These are phyloP conservation scores for Tetragnatha versicolor DNA, from an alignment of 1,140 invertebrate genomes.

Conservation along the genomic window DNA sequence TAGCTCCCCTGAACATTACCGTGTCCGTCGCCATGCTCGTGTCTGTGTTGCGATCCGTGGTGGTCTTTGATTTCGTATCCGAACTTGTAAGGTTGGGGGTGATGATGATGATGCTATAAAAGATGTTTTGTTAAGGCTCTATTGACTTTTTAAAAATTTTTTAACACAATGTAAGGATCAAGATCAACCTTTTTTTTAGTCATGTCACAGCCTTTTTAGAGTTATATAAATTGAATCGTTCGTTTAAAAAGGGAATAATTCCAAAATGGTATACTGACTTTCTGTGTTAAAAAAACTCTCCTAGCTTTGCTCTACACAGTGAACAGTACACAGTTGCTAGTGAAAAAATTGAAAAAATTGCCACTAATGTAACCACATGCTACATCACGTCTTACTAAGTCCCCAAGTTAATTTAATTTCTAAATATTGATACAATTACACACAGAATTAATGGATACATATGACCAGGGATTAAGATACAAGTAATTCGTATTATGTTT, in stretches of 20 bases:
- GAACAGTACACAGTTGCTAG: too few relatives aligned
- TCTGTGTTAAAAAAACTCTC: too few relatives aligned
- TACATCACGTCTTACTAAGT: too few relatives aligned
- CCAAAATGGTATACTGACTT: too few relatives aligned
- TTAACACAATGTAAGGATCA: background rate
- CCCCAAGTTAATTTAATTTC: background rate
- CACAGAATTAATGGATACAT: background rate
- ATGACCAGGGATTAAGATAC: background rate
- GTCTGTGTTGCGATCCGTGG: constrained; percentile 9
- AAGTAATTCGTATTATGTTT: background rate
- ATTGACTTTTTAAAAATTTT: background rate
- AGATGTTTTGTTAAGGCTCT: background rate
- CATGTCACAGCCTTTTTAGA: background rate
- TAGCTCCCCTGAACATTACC: constrained; percentile 48
- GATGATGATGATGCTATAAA: constrained; percentile 4
- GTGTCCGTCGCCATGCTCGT: constrained; percentile 42
- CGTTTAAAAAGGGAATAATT: background rate
- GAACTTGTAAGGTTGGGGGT: constrained; percentile 40
- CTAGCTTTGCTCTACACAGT: too few relatives aligned
- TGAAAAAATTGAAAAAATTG: too few relatives aligned
- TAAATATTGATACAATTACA: background rate
- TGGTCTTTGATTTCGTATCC: constrained; percentile 19
- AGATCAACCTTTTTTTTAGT: background rate
- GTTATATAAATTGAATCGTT: background rate
- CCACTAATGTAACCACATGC: too few relatives aligned